Conservation (phyloP, 2,113 vertebrate genomes). For the Rhinopomastus cyanomelas region DNA sequence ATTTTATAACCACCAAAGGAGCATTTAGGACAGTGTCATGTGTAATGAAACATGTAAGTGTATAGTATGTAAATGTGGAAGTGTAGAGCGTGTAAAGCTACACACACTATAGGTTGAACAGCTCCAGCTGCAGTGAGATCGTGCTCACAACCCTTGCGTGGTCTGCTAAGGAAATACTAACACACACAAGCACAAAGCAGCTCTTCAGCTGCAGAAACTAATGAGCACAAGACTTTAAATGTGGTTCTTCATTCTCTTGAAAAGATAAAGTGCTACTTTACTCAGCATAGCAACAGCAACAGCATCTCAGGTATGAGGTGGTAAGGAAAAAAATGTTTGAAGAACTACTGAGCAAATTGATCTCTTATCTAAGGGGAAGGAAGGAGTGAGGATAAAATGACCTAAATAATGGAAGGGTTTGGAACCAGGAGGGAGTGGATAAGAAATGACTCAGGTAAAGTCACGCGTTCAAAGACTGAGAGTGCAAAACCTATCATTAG, state of each 20-base stretch:
- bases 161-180: not conserved
- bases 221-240: not conserved
- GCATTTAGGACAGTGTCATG: not conserved
- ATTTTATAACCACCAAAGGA: not conserved
- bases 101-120: not conserved
- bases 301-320: not conserved
- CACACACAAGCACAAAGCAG: not conserved
- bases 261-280: not conserved
- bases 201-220: not conserved
- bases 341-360: not conserved
- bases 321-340: not conserved
- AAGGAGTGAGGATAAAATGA: not conserved
- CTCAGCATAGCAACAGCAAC: not conserved
- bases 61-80: not conserved
- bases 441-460: not conserved
- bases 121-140: not conserved
- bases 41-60: not conserved
- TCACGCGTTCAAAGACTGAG: not conserved
- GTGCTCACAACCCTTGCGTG: not conserved
- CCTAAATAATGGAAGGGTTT: slow-evolving; percentile 22
- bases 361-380: not conserved
- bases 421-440: not conserved
- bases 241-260: not conserved
- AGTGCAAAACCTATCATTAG: not conserved
- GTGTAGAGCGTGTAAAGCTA: not conserved